Percentiles rank a stretch among this genome's conserved stretches.
Evolutionary conservation across 2,113 vertebrate species (phyloP).

Genomic region (Semnopithecus entellus): DNA sequence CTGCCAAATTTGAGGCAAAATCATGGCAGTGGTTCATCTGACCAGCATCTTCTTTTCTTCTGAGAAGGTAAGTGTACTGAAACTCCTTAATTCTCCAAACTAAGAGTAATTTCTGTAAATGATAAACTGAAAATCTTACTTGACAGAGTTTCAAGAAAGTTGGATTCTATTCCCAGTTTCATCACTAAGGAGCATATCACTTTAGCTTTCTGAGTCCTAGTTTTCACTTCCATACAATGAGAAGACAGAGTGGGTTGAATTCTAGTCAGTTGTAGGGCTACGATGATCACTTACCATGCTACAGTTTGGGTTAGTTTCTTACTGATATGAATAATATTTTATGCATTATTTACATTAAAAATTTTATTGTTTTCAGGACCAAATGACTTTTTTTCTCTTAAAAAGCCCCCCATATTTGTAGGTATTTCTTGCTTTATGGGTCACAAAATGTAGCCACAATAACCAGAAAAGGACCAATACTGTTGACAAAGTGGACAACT

Average conservation of each 20-base stretch:
- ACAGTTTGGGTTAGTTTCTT: not conserved
- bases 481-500: not conserved
- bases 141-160: not conserved
- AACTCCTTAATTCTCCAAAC: not conserved
- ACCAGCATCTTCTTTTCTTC: not conserved
- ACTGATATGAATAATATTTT: not conserved
- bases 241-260: not conserved
- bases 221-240: not conserved
- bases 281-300: not conserved
- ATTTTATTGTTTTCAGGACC: not conserved
- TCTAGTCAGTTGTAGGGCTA: not conserved
- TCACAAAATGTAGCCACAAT: not conserved
- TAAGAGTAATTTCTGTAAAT: not conserved
- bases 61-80: not conserved
- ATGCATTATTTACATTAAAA: not conserved
- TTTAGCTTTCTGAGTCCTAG: not conserved
- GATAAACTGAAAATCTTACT: not conserved
- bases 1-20: not conserved
- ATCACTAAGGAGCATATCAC: not conserved
- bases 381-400: not conserved
- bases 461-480: not conserved
- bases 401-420: not conserved
- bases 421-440: not conserved
- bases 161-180: not conserved
- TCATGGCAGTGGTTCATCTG: not conserved